phyloP scores from a whole-genome alignment of 2,888 invertebrate species.

The Gandaritis pyraliata region DNA sequence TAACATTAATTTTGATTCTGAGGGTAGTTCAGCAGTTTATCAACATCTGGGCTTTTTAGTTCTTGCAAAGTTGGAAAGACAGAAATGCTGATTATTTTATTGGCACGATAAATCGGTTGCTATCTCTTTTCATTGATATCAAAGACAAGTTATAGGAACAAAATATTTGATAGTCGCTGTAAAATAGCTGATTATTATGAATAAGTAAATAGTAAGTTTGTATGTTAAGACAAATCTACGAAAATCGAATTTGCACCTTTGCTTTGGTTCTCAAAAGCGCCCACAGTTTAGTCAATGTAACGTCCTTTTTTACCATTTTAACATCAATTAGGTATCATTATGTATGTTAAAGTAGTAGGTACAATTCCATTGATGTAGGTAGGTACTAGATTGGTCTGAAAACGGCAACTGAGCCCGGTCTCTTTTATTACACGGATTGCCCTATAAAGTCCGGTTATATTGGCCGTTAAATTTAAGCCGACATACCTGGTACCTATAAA shows the following conservation, averaged over 20 bases:
- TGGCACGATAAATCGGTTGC: too few species aligned
- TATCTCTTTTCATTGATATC: too few species aligned
- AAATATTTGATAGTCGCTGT: too few species aligned
- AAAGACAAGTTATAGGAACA: too few species aligned
- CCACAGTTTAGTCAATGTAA: too few species aligned
- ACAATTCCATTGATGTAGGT: constrained; percentile 12
- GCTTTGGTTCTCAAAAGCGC: too few species aligned
- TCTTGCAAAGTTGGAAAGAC: constrained; percentile 7
- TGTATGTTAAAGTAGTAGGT: background rate
- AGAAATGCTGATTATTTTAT: background rate
- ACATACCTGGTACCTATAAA: constrained; percentile 26
- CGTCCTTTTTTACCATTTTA: background rate
- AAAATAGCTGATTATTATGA: too few species aligned
- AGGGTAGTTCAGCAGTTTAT: constrained; percentile 37
- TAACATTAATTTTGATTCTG: constrained; percentile 43
- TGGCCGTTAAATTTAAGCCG: constrained; percentile 33
- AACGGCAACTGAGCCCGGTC: constrained; percentile 19
- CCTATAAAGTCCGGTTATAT: constrained; percentile 33
- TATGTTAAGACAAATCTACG: too few species aligned
- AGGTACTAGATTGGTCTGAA: constrained; percentile 15
- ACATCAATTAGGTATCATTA: background rate
- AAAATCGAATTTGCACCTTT: too few species aligned
- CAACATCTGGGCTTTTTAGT: constrained; percentile 36
- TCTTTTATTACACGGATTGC: constrained; percentile 29
- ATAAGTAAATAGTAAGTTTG: too few species aligned